These are phyloP conservation scores for Monodelphis domestica DNA, from an alignment of 2,797 vertebrate genomes.

Conservation along the genomic window DNA sequence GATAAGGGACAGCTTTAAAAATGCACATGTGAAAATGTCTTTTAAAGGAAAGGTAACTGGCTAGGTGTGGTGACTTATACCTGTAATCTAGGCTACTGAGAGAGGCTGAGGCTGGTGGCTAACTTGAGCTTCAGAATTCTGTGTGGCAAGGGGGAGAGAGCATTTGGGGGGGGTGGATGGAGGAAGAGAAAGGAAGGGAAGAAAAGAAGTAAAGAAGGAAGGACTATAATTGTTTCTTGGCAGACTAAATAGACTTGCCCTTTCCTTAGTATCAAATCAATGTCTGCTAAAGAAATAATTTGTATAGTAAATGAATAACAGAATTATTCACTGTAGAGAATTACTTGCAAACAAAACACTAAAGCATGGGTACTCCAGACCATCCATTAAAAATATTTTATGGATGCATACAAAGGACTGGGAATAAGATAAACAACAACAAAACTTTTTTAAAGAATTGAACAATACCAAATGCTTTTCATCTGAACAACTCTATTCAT, in stretches of 20 bases:
- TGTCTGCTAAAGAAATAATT: neutral
- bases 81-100: neutral
- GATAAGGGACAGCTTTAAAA: neutral
- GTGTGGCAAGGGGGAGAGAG: neutral
- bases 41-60: neutral
- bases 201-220: neutral
- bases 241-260: neutral
- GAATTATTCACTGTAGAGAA: neutral
- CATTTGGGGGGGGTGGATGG: neutral
- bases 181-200: neutral
- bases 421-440: neutral
- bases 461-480: constrained; percentile 22
- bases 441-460: constrained; percentile 36
- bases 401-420: neutral
- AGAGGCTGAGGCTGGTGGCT: neutral
- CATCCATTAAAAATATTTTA: neutral
- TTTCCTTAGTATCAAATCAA: neutral
- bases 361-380: no score
- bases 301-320: neutral
- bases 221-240: neutral
- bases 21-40: neutral
- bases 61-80: neutral
- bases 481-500: constrained; percentile 18
- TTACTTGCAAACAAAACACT: neutral
- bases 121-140: neutral